A percentile compares a stretch with the other conserved stretches of the same genome.
phyloP scores from a whole-genome alignment of 2,113 vertebrate genomes.

The Salminus brasiliensis region DNA sequence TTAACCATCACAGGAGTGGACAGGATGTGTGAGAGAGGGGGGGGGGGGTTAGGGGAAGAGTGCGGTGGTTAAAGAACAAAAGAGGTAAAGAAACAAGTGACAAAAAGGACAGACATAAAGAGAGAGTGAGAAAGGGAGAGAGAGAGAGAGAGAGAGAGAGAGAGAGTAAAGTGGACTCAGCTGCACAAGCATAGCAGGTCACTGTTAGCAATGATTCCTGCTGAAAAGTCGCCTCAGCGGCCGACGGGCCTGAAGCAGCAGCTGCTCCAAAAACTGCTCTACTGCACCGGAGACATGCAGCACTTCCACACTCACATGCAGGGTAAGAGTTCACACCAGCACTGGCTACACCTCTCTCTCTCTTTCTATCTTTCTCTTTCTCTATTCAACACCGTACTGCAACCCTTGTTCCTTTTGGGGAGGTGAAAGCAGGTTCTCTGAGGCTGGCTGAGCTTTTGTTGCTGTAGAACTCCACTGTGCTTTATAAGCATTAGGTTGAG shows the following conservation, averaged over 20 bases:
- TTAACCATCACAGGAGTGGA: constrained; percentile 25
- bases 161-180: background rate
- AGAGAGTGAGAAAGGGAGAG: constrained; percentile 3
- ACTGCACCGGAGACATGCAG: constrained; percentile 72
- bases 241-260: constrained; percentile 16
- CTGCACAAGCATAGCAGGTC: background rate
- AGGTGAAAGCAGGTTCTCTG: no score
- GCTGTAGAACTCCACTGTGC: no score
- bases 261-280: constrained; percentile 50
- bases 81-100: background rate
- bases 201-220: constrained; percentile 21
- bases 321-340: constrained; percentile 58
- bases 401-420: no score
- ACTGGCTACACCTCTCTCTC: background rate
- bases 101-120: background rate
- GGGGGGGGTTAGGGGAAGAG: background rate
- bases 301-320: constrained; percentile 64
- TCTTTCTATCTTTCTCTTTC: constrained; percentile 17
- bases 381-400: no score
- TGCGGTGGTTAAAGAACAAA: background rate
- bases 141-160: background rate
- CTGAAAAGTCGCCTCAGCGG: background rate
- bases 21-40: background rate
- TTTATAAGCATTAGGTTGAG: no score
- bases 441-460: no score